Evolutionary conservation across 2,888 invertebrate genomes (phyloP).

Genomic region (Lasioglossum leucozonium): DNA sequence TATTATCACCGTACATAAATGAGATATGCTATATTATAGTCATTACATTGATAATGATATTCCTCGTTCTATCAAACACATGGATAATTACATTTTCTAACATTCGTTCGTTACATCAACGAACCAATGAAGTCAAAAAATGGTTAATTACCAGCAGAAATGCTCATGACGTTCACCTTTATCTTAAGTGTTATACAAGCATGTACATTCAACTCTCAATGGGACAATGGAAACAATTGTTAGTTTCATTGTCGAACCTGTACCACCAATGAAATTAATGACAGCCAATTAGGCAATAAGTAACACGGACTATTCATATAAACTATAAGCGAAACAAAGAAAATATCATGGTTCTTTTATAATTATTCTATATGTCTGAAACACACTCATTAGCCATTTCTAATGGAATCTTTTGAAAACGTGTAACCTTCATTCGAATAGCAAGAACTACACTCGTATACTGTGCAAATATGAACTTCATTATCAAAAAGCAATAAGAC

Average conservation of each 20-base stretch:
- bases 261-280: constrained; percentile 13
- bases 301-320: neutral
- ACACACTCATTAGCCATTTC: neutral
- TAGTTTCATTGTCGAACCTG: constrained; percentile 17
- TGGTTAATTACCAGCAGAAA: constrained; percentile 50
- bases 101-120: constrained; percentile 34
- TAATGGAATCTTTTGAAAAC: constrained; percentile 22
- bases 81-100: constrained; percentile 29
- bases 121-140: constrained; percentile 34
- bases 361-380: neutral
- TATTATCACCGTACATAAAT: constrained; percentile 30
- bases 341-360: neutral
- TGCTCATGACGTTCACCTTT: constrained; percentile 50
- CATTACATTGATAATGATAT: constrained; percentile 46
- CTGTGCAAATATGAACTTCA: constrained; percentile 13
- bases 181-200: constrained; percentile 38
- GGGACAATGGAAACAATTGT: constrained; percentile 55
- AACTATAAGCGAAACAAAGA: neutral
- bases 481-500: constrained; percentile 32
- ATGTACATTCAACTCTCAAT: constrained; percentile 40
- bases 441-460: constrained; percentile 1
- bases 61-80: constrained; percentile 35
- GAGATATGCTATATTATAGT: constrained; percentile 24
- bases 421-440: constrained; percentile 4
- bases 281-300: constrained; percentile 11